Base-by-base conservation (phyloP, 2,113 vertebrate genomes). In the Clarias magur region DNA sequence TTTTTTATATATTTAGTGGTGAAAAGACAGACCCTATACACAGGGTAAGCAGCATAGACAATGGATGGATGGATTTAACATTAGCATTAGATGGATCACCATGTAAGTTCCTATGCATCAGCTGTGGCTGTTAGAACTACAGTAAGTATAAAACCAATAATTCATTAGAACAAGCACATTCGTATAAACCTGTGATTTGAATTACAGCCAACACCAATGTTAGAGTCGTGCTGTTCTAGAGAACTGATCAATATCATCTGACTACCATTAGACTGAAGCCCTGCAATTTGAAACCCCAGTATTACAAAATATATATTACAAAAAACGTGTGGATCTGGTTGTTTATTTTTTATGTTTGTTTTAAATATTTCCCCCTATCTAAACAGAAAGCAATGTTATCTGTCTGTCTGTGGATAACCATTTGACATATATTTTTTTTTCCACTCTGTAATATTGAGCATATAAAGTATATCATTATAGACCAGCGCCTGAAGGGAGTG, bases 391-490 rank as follows among this genome's bases (percentile, higher is more conserved):
- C 87, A 57, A 88, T 65, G 54, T 70, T 85, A 92, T 89, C 85
- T 89, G 91, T 93, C 89, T 91, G 89, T 87, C 62, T 85, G 88
- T 89, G 89, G 84, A 91, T 89, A 91, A 88, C 91, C 90, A 87
- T 88, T 86, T 89, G 86, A 86, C 85, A 60, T 84, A 73, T 65
- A 63, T 80, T 82, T 85, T 23, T 72, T 84, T 88, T 87, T 86
- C 67, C 72, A 59, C 57, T 86, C 86, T 91, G 84, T 93, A 86
- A 91, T 91, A 85, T 85, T 89, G 53, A 19, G 48, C 78, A 82
- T 91, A 90, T 90, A 88, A 89, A 88, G 93, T 89, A 85, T 91
- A 9, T 89, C 90, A 89, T 88, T 93, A 92, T 90, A 91, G 86
- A 73, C 88, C 84, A 85, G 90, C 78, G 89, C 93, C 93, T 86